Conservation (phyloP, 2,797 vertebrate species). For the Tapera naevia region DNA sequence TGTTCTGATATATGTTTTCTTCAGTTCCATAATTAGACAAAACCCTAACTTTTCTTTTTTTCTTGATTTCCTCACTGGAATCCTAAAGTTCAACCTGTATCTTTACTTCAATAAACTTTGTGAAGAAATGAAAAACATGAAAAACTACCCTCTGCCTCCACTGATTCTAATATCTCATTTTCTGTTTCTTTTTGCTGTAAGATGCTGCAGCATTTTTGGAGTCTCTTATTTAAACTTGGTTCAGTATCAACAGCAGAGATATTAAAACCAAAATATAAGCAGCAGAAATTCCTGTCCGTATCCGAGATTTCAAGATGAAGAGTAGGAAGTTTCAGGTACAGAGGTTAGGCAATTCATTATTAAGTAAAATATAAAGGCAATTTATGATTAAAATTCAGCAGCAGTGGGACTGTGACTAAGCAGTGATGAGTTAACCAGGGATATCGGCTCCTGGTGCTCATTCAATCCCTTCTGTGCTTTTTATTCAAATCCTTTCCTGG, state of each 20-base stretch:
- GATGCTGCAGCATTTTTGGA: background rate
- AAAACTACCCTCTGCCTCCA: background rate
- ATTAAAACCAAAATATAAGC: background rate
- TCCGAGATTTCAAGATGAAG: background rate
- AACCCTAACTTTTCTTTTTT: background rate
- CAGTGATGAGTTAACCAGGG: background rate
- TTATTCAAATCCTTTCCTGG: background rate
- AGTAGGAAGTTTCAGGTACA: background rate
- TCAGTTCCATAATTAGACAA: background rate
- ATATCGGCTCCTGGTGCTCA: background rate
- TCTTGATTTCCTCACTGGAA: background rate
- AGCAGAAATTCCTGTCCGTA: background rate
- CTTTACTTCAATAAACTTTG: background rate
- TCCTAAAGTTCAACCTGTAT: background rate
- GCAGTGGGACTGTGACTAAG: background rate
- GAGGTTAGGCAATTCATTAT: background rate
- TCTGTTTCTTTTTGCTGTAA: background rate
- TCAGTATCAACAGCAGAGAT: background rate
- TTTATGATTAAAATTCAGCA: background rate
- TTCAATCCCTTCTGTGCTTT: background rate
- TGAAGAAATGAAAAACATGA: background rate
- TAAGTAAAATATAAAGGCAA: background rate
- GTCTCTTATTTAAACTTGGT: background rate
- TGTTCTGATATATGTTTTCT: background rate
- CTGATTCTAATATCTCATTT: background rate